These are phyloP conservation scores for Hippopotamus amphibius DNA, from an alignment of 2,113 vertebrate genomes.

Conservation along the genomic window DNA sequence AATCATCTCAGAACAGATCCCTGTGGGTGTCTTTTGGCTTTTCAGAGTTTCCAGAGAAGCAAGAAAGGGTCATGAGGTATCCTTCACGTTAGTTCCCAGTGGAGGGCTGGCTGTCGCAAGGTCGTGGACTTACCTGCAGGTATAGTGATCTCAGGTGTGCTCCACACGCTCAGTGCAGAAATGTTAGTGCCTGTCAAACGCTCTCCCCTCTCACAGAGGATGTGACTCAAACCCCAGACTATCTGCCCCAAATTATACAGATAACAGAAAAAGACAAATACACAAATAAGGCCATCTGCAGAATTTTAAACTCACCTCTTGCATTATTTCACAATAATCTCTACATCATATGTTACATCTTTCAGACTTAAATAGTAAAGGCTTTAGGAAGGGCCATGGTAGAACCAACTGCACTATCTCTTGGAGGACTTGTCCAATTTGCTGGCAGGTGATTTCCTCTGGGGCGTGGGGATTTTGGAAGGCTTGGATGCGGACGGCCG, in stretches of 20 bases:
- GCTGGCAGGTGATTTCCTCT: slow-evolving; percentile 93
- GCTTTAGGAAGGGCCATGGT: slow-evolving; percentile 86
- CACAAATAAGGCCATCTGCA: slow-evolving; percentile 96
- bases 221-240: slow-evolving; percentile 89
- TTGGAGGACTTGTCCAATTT: slow-evolving; percentile 95
- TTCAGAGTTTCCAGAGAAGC: slow-evolving; percentile 69
- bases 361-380: slow-evolving; percentile 95
- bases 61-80: slow-evolving; percentile 86
- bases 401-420: slow-evolving; percentile 93
- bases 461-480: slow-evolving; percentile 98
- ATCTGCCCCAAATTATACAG: slow-evolving; percentile 92
- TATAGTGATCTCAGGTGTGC: slow-evolving; percentile 90
- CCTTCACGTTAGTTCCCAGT: slow-evolving; percentile 87
- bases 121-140: slow-evolving; percentile 92
- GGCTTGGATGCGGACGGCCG: slow-evolving; percentile 92
- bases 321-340: slow-evolving; percentile 95
- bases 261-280: slow-evolving; percentile 97
- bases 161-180: slow-evolving; percentile 90
- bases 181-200: slow-evolving; percentile 89
- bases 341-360: slow-evolving; percentile 99
- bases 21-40: slow-evolving; percentile 81
- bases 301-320: slow-evolving; percentile 93
- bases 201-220: slow-evolving; percentile 87
- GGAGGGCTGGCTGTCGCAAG: slow-evolving; percentile 85
- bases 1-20: slow-evolving; percentile 73